Conservation (phyloP, 2,797 vertebrate genomes). For the Pygocentrus nattereri region DNA sequence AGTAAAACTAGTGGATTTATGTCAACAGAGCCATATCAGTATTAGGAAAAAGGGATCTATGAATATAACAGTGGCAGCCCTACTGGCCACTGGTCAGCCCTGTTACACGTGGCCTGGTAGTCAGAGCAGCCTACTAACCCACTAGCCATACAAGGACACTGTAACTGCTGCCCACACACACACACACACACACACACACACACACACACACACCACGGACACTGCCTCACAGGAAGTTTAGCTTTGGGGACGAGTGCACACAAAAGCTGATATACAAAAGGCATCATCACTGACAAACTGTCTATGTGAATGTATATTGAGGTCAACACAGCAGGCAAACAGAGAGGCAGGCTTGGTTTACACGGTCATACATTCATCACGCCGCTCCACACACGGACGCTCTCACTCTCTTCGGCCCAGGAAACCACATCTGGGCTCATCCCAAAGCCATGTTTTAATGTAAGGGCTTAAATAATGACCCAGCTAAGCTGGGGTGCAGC, state of each 20-base stretch:
- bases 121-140: background rate
- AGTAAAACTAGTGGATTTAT: no score
- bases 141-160: background rate
- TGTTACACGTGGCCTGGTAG: background rate
- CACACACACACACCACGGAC: background rate
- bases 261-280: background rate
- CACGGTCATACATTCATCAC: slow-evolving; percentile 18
- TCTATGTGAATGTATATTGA: background rate
- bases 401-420: background rate
- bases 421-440: slow-evolving; percentile 31
- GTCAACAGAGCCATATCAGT: no score
- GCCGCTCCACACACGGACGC: slow-evolving; percentile 29
- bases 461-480: slow-evolving; percentile 43
- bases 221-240: slow-evolving; percentile 11
- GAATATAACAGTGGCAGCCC: background rate
- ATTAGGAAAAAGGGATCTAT: no score
- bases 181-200: background rate
- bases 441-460: slow-evolving; percentile 35
- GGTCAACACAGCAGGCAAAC: background rate
- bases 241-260: background rate
- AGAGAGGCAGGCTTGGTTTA: background rate
- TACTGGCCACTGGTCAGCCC: background rate
- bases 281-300: slow-evolving; percentile 9
- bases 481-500: slow-evolving; percentile 39
- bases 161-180: background rate